phyloP scores from a whole-genome alignment of 2,113 vertebrate species.

The Pygathrix nemaeus region DNA sequence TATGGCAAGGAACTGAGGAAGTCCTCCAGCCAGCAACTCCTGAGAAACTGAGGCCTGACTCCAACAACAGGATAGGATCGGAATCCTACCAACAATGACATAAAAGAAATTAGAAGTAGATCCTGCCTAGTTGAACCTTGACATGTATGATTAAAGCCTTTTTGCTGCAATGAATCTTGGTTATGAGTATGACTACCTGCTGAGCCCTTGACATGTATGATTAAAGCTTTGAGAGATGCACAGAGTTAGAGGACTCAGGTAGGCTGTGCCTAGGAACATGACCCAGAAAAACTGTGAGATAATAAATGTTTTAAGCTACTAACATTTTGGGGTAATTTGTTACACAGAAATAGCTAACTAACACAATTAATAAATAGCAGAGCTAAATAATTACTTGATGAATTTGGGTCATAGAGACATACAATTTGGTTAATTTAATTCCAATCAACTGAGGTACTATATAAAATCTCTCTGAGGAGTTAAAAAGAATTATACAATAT shows the following conservation, averaged over 20 bases:
- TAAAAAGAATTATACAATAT: constrained; percentile 5
- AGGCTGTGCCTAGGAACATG: not conserved
- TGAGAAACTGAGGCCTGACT: not conserved
- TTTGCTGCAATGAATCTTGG: no score
- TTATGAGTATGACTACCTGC: no score
- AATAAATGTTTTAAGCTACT: not conserved
- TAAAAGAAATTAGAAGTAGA: not conserved
- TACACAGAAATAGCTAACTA: not conserved
- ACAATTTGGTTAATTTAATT: not conserved
- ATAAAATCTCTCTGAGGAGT: not conserved
- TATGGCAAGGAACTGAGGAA: not conserved
- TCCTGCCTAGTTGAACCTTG: not conserved
- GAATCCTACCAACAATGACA: not conserved
- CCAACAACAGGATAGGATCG: no score
- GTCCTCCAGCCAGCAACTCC: not conserved
- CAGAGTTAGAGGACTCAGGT: no score
- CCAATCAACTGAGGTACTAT: not conserved
- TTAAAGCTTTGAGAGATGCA: not conserved
- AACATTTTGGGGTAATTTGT: not conserved
- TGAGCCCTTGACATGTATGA: no score
- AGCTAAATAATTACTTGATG: not conserved
- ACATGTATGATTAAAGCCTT: not conserved
- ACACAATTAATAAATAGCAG: not conserved
- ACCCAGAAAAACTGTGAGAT: not conserved
- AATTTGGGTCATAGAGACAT: not conserved